Conservation (phyloP, 2,797 vertebrate genomes). For the Takifugu rubripes region DNA sequence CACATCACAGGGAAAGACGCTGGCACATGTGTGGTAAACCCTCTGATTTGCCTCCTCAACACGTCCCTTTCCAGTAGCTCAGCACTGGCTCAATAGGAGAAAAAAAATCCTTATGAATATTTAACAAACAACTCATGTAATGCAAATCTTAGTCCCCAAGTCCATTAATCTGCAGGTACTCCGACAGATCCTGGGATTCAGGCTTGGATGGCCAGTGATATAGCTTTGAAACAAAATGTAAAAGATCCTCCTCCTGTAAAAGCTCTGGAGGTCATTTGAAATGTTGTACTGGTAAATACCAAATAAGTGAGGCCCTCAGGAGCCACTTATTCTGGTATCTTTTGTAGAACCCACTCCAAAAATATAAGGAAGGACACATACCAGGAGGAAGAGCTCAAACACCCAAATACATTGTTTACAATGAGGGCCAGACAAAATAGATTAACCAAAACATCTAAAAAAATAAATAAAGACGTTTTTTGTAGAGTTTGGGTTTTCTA, state of each 20-base stretch:
- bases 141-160: slow-evolving; percentile 52
- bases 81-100: slow-evolving; percentile 45
- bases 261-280: no score
- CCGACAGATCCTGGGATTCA: slow-evolving; percentile 14
- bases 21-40: neutral
- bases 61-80: slow-evolving; percentile 46
- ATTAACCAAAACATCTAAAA: no score
- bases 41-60: slow-evolving; percentile 38
- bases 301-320: no score
- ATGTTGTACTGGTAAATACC: no score
- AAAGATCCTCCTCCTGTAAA: no score
- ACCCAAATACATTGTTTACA: no score
- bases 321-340: neutral
- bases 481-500: no score
- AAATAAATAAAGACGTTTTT: no score
- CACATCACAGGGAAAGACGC: slow-evolving; percentile 50
- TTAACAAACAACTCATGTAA: slow-evolving; percentile 66
- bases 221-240: slow-evolving; percentile 1
- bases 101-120: slow-evolving; percentile 63
- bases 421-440: no score
- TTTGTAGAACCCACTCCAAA: neutral
- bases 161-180: slow-evolving; percentile 49
- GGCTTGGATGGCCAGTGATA: slow-evolving; percentile 13
- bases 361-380: neutral
- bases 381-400: no score